Evolutionary conservation across 2,797 vertebrate species (phyloP).

Genomic region (Arnoldichthys spilopterus): DNA sequence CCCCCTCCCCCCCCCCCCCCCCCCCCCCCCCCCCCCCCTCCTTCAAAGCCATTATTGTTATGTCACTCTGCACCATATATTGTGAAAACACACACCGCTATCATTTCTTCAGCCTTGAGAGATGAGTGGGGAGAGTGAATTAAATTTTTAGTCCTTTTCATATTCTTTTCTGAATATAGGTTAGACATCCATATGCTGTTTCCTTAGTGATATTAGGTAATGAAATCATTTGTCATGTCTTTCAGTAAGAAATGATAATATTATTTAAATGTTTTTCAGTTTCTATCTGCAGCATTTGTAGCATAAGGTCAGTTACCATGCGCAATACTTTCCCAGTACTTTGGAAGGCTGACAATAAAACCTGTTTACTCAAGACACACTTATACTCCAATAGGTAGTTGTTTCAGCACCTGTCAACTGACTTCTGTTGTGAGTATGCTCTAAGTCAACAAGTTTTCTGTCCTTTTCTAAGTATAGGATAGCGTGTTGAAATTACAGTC

Average conservation of each 20-base stretch:
- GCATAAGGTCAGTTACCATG: not conserved
- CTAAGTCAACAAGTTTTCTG: not conserved
- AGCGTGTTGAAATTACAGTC: not conserved
- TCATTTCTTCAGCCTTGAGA: slow-evolving; percentile 35
- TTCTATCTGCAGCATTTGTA: not conserved
- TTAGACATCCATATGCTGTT: not conserved
- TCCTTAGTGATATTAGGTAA: not conserved
- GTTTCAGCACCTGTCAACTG: not conserved
- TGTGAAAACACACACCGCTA: slow-evolving; percentile 27
- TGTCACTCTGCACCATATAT: slow-evolving; percentile 35
- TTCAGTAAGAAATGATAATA: not conserved
- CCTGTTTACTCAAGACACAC: not conserved
- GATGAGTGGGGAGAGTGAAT: slow-evolving; percentile 18
- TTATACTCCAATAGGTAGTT: not conserved
- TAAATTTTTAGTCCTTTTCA: slow-evolving; percentile 4
- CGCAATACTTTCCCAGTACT: not conserved
- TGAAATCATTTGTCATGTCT: not conserved
- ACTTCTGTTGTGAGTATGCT: not conserved
- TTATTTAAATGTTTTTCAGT: not conserved
- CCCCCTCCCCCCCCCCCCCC: no score
- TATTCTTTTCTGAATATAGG: slow-evolving; percentile 3
- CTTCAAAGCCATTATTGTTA: slow-evolving; percentile 45
- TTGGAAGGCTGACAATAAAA: not conserved
- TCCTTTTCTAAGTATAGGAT: not conserved
- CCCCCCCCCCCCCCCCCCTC: no score